Conservation (phyloP, 2,888 invertebrate genomes). For the Xanthorhoe spadicearia region DNA sequence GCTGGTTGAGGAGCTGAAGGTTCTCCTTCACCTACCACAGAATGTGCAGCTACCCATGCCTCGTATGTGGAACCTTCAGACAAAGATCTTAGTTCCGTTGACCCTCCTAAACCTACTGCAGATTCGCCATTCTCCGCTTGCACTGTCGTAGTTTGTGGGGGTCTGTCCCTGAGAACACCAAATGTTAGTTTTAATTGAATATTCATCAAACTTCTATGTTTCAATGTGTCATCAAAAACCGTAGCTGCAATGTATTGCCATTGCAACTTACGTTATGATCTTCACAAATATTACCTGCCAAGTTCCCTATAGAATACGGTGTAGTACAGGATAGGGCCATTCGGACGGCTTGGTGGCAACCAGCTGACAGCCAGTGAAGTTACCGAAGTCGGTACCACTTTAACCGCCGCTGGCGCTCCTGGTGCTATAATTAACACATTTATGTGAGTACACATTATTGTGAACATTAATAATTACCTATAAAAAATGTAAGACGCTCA, state of each 20-base stretch:
- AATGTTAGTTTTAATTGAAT: background rate
- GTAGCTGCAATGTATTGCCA: background rate
- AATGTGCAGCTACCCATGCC: conserved; percentile 94
- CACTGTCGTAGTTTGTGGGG: conserved; percentile 76
- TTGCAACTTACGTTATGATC: background rate
- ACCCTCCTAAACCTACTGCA: conserved; percentile 77
- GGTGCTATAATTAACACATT: conserved; percentile 85
- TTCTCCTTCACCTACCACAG: conserved; percentile 92
- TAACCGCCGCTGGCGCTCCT: conserved; percentile 92
- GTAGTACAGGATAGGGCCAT: conserved; percentile 92
- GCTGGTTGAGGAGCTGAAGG: conserved; percentile 90
- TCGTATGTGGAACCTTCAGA: conserved; percentile 91
- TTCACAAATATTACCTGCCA: conserved; percentile 71
- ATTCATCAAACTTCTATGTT: no score
- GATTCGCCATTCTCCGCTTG: conserved; percentile 72
- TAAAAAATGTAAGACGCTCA: background rate
- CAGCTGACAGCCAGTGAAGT: conserved; percentile 94
- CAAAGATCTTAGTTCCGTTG: conserved; percentile 88
- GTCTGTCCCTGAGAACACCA: conserved; percentile 65
- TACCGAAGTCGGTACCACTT: conserved; percentile 92
- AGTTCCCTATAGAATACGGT: conserved; percentile 91
- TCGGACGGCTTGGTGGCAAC: conserved; percentile 91
- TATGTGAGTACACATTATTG: background rate
- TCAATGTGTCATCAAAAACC: no score
- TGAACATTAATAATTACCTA: no score